These are phyloP conservation scores for Clarias pachynema DNA, from an alignment of 2,797 vertebrate genomes.

Conservation along the genomic window DNA sequence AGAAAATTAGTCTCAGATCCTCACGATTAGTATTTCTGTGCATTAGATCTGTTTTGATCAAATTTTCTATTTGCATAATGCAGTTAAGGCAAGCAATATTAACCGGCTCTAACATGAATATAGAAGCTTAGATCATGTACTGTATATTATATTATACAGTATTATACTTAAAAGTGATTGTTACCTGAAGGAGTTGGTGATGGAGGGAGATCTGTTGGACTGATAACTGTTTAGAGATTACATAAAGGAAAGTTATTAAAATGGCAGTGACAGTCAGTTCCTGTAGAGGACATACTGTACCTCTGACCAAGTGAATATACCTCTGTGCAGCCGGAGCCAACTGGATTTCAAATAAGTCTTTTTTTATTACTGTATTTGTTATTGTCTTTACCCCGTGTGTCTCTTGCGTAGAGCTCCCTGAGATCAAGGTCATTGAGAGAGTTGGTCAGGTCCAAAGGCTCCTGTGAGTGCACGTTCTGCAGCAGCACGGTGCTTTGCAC, in stretches of 20 bases:
- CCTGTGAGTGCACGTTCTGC: constrained; percentile 83
- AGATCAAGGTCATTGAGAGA: constrained; percentile 91
- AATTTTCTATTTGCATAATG: background rate
- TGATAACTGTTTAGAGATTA: constrained; percentile 46
- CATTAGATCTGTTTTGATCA: background rate
- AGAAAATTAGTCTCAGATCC: background rate
- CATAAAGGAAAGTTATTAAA: background rate
- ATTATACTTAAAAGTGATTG: background rate
- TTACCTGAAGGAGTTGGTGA: constrained; percentile 71
- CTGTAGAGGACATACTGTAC: background rate
- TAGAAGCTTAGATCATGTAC: background rate
- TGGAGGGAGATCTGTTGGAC: constrained; percentile 56
- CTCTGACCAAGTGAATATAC: constrained; percentile 13
- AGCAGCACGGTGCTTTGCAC: constrained; percentile 80
- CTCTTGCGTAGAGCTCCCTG: constrained; percentile 91
- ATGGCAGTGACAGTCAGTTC: constrained; percentile 11
- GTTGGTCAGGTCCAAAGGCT: constrained; percentile 82
- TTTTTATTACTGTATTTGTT: background rate
- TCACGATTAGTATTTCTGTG: background rate
- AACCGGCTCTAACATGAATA: background rate
- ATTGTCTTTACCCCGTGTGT: constrained; percentile 81
- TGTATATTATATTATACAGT: background rate
- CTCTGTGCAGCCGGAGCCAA: background rate
- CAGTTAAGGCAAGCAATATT: background rate
- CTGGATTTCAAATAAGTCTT: constrained; percentile 23